These are phyloP conservation scores for Mystacornis crossleyi DNA, from an alignment of 2,113 vertebrate genomes.

Conservation along the genomic window DNA sequence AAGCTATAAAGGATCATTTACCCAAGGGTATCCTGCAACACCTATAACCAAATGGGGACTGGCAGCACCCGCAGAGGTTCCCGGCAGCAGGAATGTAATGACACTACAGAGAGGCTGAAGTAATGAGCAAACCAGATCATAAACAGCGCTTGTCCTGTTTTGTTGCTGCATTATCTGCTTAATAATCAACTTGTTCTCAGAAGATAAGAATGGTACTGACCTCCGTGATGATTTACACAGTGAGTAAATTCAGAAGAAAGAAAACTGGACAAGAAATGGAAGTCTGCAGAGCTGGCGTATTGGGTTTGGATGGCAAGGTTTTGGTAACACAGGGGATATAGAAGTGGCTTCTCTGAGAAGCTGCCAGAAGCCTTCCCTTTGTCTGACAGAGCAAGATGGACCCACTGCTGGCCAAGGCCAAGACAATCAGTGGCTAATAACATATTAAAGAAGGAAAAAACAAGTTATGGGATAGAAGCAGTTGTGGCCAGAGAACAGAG, in stretches of 20 bases:
- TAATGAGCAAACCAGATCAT: background rate
- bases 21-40: background rate
- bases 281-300: background rate
- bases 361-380: background rate
- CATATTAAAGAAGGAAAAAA: background rate
- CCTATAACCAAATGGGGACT: background rate
- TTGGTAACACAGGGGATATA: background rate
- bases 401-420: background rate
- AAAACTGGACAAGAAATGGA: background rate
- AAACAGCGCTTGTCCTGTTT: background rate
- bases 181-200: background rate
- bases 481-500: background rate
- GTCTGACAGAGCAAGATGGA: background rate
- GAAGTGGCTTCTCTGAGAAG: background rate
- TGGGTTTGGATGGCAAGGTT: background rate
- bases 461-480: fast-evolving
- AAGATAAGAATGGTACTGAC: background rate
- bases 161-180: background rate
- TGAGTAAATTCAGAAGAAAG: background rate
- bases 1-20: background rate
- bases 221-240: background rate
- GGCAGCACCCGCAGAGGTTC: background rate
- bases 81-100: background rate
- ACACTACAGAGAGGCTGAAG: background rate
- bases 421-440: background rate